These are phyloP conservation scores for Kuschelorhynchus macadamiae DNA, from an alignment of 2,888 invertebrate genomes.

Conservation along the genomic window DNA sequence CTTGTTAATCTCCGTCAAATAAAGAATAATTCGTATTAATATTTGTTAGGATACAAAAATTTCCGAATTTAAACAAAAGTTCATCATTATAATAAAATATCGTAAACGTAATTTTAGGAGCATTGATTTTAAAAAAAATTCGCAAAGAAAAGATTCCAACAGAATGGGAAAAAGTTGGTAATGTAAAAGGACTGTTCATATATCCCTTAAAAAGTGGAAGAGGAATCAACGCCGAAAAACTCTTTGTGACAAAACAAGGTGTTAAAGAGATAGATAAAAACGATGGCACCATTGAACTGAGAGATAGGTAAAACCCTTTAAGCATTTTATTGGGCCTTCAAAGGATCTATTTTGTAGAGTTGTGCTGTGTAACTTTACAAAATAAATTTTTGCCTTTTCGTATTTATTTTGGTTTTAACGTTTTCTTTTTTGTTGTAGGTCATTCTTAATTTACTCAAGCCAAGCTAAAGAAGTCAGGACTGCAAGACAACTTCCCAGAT, in stretches of 20 bases:
- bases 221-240: conserved; percentile 47
- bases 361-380: too few species aligned
- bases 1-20: too few species aligned
- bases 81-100: background rate
- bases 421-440: conserved; percentile 13
- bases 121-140: conserved; percentile 32
- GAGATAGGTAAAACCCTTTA: conserved; percentile 52
- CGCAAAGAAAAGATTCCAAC: conserved; percentile 49
- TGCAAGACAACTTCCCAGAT: conserved; percentile 35
- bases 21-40: too few species aligned
- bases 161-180: conserved; percentile 56
- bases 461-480: conserved; percentile 36
- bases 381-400: too few species aligned
- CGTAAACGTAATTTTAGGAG: conserved; percentile 8
- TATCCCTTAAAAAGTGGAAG: conserved; percentile 58
- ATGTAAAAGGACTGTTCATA: conserved; percentile 52
- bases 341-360: background rate
- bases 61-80: too few species aligned
- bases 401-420: too few species aligned
- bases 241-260: conserved; percentile 52
- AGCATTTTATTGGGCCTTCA: background rate
- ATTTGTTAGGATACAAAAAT: too few species aligned
- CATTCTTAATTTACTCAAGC: conserved; percentile 34
- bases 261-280: conserved; percentile 48
- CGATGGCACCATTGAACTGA: conserved; percentile 44